Evolutionary conservation across 2,888 invertebrate species (phyloP), one percentile per base, ranked within the genome.

Genomic region (Drosophila buzzatii): DNA sequence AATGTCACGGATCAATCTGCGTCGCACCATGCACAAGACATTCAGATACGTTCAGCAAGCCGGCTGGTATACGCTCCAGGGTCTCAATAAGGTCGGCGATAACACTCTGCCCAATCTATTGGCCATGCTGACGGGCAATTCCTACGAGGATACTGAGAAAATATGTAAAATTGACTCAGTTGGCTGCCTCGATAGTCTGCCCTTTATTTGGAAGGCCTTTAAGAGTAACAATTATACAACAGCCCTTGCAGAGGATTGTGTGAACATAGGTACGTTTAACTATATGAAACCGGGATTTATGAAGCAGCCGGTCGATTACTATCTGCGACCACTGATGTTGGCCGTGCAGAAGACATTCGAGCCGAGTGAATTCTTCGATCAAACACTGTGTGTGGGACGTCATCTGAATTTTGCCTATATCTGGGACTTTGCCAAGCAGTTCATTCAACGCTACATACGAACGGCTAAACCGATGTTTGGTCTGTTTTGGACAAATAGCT

Each of bases 391-490:
- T 3, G 10, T 49, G n/a, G 49, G 49, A 49, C 49, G 49, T 2
- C 49, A 49, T n/a, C n/a, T 49, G 2, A 31, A 6, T 2, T 49
- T 49, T 10, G 31, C 49, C 31, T 49, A 49, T 6, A 6, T 49
- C 10, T 49, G 49, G 49, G 49, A 49, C 49, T 49, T 31, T 49
- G 49, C 49, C 10, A 31, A 49, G n/a, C 49, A 49, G 6, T 49
- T 49, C n/a, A 31, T 49, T 10, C 49, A 49, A 12, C 31, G 49
- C 5, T 49, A 31, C 10, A 31, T 49, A 31, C 31, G 31, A 6
- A 49, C 49, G n/a, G n/a, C 49, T 31, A 33, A 10, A n/a, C 31
- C 49, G 31, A 31, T 49, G 49, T 49, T 49, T 31, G 49, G 49
- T n/a, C 10, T 49, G n/a, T 49, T 49, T 16, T 49, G 49, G 49